phyloP scores from a whole-genome alignment of 1,140 invertebrate genomes.

The Lineus longissimus region DNA sequence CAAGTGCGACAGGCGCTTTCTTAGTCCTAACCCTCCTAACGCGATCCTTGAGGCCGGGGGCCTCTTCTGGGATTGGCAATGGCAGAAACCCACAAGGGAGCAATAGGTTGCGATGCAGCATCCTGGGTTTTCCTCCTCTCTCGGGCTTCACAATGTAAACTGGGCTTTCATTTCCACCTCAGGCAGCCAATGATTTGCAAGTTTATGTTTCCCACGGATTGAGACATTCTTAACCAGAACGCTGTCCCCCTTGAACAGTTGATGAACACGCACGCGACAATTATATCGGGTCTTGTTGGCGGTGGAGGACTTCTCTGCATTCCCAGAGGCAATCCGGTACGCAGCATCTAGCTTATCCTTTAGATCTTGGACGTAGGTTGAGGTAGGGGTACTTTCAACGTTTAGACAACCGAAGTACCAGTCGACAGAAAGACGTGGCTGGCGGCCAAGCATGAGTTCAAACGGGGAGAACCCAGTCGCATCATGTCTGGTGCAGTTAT shows the following conservation, averaged over 20 bases:
- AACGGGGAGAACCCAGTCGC: conserved; percentile 18
- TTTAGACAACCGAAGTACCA: conserved; percentile 5
- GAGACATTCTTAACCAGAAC: conserved; percentile 23
- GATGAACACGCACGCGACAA: not conserved
- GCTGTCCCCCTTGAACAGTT: conserved; percentile 19
- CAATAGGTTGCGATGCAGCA: not conserved
- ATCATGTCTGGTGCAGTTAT: conserved; percentile 19
- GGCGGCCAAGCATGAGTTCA: conserved; percentile 17
- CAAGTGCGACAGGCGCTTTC: too few species aligned
- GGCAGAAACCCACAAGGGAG: conserved; percentile 2
- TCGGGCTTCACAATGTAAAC: not conserved
- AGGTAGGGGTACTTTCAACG: not conserved
- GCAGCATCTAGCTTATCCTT: conserved; percentile 7
- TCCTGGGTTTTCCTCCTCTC: not conserved
- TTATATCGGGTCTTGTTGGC: conserved; percentile 6
- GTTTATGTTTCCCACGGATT: conserved; percentile 17
- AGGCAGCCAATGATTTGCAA: not conserved
- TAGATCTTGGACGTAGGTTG: conserved; percentile 10
- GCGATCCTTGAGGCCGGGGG: too few species aligned
- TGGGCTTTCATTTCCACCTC: not conserved
- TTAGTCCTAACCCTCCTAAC: too few species aligned
- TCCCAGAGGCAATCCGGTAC: conserved; percentile 6
- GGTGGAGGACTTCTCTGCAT: not conserved
- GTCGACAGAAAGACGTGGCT: conserved; percentile 18
- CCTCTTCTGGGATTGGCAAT: not conserved